Evolutionary conservation across 2,113 vertebrate genomes (phyloP).

Genomic region (Turnix velox): DNA sequence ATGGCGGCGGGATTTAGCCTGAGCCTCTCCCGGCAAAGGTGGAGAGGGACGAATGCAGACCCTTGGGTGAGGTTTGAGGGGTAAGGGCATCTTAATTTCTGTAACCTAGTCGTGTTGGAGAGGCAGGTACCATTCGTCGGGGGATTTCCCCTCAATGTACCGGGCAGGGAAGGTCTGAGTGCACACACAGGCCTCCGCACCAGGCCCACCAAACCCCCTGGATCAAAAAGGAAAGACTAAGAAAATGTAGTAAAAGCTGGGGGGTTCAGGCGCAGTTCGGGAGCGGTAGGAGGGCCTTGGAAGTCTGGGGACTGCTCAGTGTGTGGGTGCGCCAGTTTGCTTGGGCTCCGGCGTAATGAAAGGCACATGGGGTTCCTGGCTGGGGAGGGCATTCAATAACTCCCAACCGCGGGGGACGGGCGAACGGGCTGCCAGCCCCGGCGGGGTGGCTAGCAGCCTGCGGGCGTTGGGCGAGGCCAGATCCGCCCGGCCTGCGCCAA

Average conservation of each 20-base stretch:
- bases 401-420: background rate
- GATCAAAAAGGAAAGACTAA: rapidly evolving
- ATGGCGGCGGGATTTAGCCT: slow-evolving; percentile 41
- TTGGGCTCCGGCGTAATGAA: background rate
- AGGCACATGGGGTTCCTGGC: background rate
- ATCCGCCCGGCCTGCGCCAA: background rate
- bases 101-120: slow-evolving; percentile 41
- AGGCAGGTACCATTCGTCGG: slow-evolving; percentile 38
- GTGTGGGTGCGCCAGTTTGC: background rate
- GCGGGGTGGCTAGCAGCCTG: background rate
- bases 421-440: background rate
- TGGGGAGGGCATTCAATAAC: background rate
- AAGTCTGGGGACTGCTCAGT: background rate
- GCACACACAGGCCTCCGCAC: background rate
- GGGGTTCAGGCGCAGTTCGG: background rate
- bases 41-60: slow-evolving; percentile 11
- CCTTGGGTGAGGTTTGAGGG: background rate
- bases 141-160: background rate
- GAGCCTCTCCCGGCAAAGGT: slow-evolving; percentile 41
- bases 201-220: background rate
- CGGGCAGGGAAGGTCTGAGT: background rate
- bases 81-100: slow-evolving; percentile 39
- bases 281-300: background rate
- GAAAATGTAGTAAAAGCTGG: background rate
- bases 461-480: background rate